A percentile compares a stretch with the other conserved stretches of the same genome.
phyloP scores from a whole-genome alignment of 2,888 invertebrate genomes.

The Heliconius aoede region DNA sequence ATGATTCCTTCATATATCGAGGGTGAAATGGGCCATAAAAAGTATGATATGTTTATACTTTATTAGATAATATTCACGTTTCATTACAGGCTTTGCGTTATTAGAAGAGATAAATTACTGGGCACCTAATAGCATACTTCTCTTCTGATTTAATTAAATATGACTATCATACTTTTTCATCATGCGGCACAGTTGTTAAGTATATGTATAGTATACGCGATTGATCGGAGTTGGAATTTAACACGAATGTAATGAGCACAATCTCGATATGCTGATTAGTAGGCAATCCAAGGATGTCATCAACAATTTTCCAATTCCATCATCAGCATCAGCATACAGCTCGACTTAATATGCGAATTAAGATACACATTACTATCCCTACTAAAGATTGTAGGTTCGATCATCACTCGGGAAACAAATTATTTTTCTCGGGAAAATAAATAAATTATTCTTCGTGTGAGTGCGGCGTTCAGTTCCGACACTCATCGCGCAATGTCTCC shows the following conservation, averaged over 20 bases:
- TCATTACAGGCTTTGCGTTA: constrained; percentile 50
- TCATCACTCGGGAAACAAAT: no score
- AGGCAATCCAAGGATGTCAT: no score
- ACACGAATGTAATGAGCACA: no score
- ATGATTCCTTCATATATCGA: constrained; percentile 72
- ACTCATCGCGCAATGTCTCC: neutral
- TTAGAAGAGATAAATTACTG: constrained; percentile 31
- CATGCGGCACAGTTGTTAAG: neutral
- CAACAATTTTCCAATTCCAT: no score
- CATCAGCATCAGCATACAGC: no score
- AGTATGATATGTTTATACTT: constrained; percentile 68
- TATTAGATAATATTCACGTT: constrained; percentile 75
- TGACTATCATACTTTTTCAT: constrained; percentile 1
- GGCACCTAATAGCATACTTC: constrained; percentile 20
- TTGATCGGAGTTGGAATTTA: no score
- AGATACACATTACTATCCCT: no score
- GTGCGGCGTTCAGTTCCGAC: neutral
- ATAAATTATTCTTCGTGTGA: neutral
- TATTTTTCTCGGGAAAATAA: no score
- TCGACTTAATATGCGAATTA: no score
- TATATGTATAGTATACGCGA: neutral
- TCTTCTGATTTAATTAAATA: constrained; percentile 25
- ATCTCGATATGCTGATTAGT: no score
- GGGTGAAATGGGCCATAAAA: constrained; percentile 75
- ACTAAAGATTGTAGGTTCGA: no score